phyloP scores from a whole-genome alignment of 1,140 invertebrate genomes.

The Limonius californicus region DNA sequence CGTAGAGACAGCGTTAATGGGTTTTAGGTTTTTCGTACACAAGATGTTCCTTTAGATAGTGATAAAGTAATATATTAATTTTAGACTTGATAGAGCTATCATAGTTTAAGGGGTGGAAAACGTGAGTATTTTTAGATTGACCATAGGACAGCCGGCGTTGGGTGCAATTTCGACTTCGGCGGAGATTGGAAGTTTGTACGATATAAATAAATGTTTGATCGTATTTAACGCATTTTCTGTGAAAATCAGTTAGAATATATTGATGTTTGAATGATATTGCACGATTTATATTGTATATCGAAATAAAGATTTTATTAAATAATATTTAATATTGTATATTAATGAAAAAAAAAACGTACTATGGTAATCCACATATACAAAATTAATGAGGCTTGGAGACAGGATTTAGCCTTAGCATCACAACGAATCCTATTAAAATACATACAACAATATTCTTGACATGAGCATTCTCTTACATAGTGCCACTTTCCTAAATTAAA shows the following conservation, averaged over 20 bases:
- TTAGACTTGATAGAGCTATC: neutral
- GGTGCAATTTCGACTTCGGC: neutral
- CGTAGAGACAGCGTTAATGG: neutral
- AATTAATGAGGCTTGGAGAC: too few relatives aligned
- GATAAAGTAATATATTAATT: conserved; percentile 20
- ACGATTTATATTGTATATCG: conserved; percentile 9
- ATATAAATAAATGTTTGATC: conserved; percentile 18
- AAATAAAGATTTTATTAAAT: conserved; percentile 11
- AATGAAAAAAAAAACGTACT: too few relatives aligned
- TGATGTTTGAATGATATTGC: neutral
- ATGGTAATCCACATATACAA: too few relatives aligned
- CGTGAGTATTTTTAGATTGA: neutral
- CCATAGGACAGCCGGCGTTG: neutral
- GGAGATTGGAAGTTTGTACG: neutral
- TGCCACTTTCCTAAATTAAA: too few relatives aligned
- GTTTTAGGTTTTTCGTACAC: neutral
- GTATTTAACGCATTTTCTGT: conserved; percentile 23
- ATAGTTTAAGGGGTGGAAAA: too few relatives aligned
- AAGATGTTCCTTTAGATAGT: conserved; percentile 35
- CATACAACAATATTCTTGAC: too few relatives aligned
- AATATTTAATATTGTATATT: too few relatives aligned
- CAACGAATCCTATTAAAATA: too few relatives aligned
- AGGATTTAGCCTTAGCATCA: too few relatives aligned
- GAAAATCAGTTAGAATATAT: neutral
- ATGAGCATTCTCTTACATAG: too few relatives aligned